A percentile compares a stretch with the other conserved stretches of the same genome.
These are phyloP conservation scores for Athene cunicularia DNA, from an alignment of 2,113 vertebrate genomes.

Conservation along the genomic window DNA sequence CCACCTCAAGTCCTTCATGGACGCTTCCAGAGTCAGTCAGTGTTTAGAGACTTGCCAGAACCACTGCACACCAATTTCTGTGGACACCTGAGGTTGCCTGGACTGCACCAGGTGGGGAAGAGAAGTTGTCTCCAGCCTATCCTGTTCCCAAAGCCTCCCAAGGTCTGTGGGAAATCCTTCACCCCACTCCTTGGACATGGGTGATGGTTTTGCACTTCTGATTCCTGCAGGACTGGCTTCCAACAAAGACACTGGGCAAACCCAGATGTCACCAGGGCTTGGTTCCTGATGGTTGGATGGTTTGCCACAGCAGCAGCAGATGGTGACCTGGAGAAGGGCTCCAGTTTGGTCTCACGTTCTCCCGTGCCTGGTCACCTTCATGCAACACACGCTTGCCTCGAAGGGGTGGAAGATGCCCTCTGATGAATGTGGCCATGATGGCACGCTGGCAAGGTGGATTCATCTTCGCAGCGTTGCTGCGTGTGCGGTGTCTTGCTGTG, in stretches of 20 bases:
- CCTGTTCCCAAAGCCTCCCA: background rate
- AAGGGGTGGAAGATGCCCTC: background rate
- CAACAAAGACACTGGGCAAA: background rate
- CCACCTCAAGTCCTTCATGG: background rate
- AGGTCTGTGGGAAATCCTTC: too few relatives aligned
- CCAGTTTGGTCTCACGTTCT: background rate
- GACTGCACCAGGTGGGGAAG: background rate
- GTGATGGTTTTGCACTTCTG: background rate
- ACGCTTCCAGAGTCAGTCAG: background rate
- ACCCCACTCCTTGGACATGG: accelerated
- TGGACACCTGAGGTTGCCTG: background rate
- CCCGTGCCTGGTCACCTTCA: background rate
- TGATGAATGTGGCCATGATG: accelerated
- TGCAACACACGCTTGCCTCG: accelerated
- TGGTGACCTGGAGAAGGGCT: background rate
- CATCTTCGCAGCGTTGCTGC: accelerated
- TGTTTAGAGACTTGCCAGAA: background rate
- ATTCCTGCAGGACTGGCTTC: background rate
- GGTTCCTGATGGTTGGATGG: background rate
- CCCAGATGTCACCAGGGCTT: background rate
- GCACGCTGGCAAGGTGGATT: background rate
- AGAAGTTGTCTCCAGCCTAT: background rate
- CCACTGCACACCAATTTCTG: background rate
- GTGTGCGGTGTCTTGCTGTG: background rate
- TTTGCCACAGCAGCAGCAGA: background rate